Evolutionary conservation across 2,797 vertebrate genomes (phyloP), one percentile per base, ranked within the genome.

Genomic region (Picus viridis): DNA sequence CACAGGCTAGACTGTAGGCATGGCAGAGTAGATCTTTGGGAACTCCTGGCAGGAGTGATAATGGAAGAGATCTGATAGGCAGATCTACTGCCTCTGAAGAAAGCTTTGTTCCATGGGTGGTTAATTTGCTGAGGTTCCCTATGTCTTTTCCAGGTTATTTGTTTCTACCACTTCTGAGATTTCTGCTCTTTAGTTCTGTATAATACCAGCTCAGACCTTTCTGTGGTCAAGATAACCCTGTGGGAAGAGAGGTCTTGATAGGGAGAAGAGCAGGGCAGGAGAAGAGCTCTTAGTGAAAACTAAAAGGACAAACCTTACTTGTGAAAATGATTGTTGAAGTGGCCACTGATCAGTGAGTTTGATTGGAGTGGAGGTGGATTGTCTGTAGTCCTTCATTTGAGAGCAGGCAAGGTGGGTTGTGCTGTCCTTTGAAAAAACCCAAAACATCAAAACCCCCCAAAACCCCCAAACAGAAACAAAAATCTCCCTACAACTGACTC

Each of bases 111-210:
- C 71, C 20, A 34, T 0, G 6, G 36, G 12, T 68, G 8, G 69
- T 83, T 94, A 79, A 71, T 93, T 85, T 77, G 17, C 64, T 91
- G 68, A 32, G 27, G 62, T 86, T 89, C 36, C 36, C 11, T 87
- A 19, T 20, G 54, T 93, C 24, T 76, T 86, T 84, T 68, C 29
- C 18, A 32, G 14, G 16, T 92, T 93, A 41, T 71, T 94, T 0
- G 27, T 90, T 87, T 18, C 34, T 78, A 30, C 19, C 27, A 47
- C 30, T 80, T 89, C 10, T 58, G 78, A 63, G 32, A 61, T 63
- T 90, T 77, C 56, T 95, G 7, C 45, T 74, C 32, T 81, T 75
- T 86, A 53, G 19, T 82, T 92, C 32, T 87, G 7, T 45, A 11
- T 79, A 54, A 29, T 85, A 71, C 39, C 22, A 64, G 1, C 12